Conservation (phyloP, 2,888 invertebrate genomes). For the Mesorhabditis belari region DNA sequence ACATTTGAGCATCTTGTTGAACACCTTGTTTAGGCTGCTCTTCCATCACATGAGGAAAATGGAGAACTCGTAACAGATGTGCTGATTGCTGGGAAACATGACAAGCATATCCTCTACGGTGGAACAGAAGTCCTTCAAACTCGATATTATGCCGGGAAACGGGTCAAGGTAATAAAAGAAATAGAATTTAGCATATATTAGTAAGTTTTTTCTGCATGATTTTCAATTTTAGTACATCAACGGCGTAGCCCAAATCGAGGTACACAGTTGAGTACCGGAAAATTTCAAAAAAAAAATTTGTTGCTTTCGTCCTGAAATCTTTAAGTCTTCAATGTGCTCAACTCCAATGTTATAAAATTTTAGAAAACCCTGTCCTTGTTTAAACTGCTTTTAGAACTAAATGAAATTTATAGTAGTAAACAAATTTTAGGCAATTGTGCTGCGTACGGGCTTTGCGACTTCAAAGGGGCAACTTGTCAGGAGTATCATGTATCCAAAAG, state of each 20-base stretch:
- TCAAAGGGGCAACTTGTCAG: conserved; percentile 65
- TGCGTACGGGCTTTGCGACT: conserved; percentile 64
- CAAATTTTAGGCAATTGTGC: conserved; percentile 66
- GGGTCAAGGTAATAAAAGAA: conserved; percentile 36
- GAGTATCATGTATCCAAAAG: conserved; percentile 61
- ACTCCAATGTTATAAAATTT: too few species aligned
- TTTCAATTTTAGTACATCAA: too few species aligned
- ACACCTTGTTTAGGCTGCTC: background rate
- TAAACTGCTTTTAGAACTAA: too few species aligned
- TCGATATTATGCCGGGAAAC: conserved; percentile 58
- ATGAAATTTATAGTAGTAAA: too few species aligned
- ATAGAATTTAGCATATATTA: too few species aligned
- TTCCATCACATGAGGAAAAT: conserved; percentile 25
- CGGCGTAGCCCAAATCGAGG: too few species aligned
- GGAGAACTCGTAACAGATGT: conserved; percentile 56
- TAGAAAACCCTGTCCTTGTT: too few species aligned
- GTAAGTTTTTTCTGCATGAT: too few species aligned
- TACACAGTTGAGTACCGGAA: too few species aligned
- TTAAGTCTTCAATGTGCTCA: too few species aligned
- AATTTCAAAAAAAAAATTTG: too few species aligned
- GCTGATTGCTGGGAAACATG: conserved; percentile 70
- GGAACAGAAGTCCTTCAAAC: conserved; percentile 85
- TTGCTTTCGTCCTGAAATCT: too few species aligned
- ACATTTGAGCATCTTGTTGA: background rate
- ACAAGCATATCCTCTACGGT: conserved; percentile 76